These are phyloP conservation scores for Gastrophryne carolinensis DNA, from an alignment of 2,797 vertebrate genomes.

Conservation along the genomic window DNA sequence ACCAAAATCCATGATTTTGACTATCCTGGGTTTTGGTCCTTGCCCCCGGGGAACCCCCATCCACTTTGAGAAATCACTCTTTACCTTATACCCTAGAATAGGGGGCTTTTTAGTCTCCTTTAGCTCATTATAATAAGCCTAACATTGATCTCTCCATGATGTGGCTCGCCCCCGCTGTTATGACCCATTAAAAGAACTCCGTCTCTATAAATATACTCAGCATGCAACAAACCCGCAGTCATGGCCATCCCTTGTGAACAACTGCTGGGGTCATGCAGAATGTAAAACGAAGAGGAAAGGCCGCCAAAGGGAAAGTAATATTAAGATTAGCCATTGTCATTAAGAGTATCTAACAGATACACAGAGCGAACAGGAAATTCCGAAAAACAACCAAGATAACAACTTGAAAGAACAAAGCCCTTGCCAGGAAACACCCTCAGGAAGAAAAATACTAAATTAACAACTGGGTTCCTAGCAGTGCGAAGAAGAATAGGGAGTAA, in stretches of 20 bases:
- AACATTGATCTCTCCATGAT: too few species aligned
- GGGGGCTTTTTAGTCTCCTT: too few species aligned
- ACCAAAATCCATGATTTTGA: too few species aligned
- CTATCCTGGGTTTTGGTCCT: too few species aligned
- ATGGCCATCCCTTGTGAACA: not conserved
- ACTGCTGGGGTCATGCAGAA: not conserved
- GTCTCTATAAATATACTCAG: not conserved
- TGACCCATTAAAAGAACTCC: too few species aligned
- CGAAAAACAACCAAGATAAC: conserved; percentile 38
- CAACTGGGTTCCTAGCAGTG: not conserved
- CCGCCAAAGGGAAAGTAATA: conserved; percentile 9
- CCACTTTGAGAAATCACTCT: too few species aligned
- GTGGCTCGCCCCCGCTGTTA: too few species aligned
- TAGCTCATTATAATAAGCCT: too few species aligned
- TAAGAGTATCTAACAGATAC: conserved; percentile 29
- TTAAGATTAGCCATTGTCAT: conserved; percentile 32
- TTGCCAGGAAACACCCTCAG: conserved; percentile 35
- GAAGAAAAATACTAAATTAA: conserved; percentile 14
- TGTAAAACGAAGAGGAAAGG: not conserved
- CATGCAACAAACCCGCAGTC: not conserved
- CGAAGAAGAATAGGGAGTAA: not conserved
- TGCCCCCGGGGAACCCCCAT: too few species aligned
- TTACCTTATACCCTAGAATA: too few species aligned
- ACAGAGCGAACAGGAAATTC: conserved; percentile 35
- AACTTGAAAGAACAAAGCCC: conserved; percentile 22